Percentiles rank a stretch among this genome's conserved stretches.
These are phyloP conservation scores for Platichthys flesus DNA, from an alignment of 2,113 vertebrate species.

Conservation along the genomic window DNA sequence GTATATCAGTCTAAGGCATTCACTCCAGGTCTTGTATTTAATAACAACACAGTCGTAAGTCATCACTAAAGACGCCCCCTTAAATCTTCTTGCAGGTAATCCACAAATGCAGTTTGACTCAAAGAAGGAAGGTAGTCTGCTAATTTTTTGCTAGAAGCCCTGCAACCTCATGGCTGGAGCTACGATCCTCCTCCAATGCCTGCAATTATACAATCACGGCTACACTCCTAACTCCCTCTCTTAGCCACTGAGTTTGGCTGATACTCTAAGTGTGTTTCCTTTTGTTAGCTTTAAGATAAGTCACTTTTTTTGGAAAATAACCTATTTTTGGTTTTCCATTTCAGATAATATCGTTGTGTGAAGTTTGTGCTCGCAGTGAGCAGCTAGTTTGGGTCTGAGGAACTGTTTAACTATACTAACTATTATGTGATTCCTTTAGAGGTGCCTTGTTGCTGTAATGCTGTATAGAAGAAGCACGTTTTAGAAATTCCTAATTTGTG, in stretches of 20 bases:
- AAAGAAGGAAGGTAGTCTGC: neutral
- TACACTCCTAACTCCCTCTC: neutral
- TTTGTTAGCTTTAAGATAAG: neutral
- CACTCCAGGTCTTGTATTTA: neutral
- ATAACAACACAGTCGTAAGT: neutral
- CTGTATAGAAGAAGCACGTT: too few species aligned
- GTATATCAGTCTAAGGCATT: neutral
- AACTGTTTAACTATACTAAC: neutral
- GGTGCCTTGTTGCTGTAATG: too few species aligned
- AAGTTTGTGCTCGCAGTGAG: neutral
- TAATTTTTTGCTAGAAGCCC: neutral
- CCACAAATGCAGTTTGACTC: neutral
- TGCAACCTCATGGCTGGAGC: neutral
- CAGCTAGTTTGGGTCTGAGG: neutral
- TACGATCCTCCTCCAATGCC: neutral
- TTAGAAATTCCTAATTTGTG: too few species aligned
- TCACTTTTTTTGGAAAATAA: neutral
- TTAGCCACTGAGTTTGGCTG: neutral
- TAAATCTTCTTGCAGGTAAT: neutral
- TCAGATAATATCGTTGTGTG: neutral
- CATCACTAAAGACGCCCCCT: neutral
- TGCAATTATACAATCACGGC: neutral
- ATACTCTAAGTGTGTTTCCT: neutral
- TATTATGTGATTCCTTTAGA: neutral
- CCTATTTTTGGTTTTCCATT: neutral